Conservation (phyloP, 2,888 invertebrate species). For the Lottia scabra region DNA sequence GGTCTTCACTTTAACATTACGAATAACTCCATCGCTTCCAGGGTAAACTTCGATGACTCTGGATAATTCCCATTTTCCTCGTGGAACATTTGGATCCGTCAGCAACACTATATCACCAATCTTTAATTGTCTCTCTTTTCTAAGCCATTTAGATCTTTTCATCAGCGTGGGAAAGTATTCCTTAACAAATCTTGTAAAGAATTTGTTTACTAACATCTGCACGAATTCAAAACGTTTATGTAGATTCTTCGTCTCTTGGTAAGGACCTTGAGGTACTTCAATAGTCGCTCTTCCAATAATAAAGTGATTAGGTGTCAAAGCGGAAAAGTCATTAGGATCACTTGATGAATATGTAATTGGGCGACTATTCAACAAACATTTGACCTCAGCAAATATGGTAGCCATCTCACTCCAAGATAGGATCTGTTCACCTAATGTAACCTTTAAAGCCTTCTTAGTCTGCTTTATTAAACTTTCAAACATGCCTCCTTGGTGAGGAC, state of each 20-base stretch:
- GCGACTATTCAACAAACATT: constrained; percentile 20
- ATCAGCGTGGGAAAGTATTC: constrained; percentile 20
- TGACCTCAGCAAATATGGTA: constrained; percentile 14
- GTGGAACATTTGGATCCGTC: background rate
- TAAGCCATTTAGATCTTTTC: constrained; percentile 15
- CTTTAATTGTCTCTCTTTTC: constrained; percentile 9
- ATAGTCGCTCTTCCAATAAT: constrained; percentile 12
- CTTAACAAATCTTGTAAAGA: constrained; percentile 15
- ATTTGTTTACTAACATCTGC: constrained; percentile 14
- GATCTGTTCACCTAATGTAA: constrained; percentile 12
- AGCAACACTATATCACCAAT: constrained; percentile 19
- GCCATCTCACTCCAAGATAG: constrained; percentile 21
- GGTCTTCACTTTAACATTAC: constrained; percentile 10
- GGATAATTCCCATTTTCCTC: constrained; percentile 13
- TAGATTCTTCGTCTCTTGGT: constrained; percentile 4
- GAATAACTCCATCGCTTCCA: constrained; percentile 9
- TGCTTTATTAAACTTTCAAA: constrained; percentile 19
- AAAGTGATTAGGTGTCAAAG: constrained; percentile 26
- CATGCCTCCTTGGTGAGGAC: constrained; percentile 24
- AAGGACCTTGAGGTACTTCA: constrained; percentile 16
- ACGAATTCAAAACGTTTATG: constrained; percentile 21
- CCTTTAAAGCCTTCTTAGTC: constrained; percentile 13
- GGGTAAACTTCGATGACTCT: constrained; percentile 16
- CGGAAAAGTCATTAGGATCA: constrained; percentile 13
- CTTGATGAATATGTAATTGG: constrained; percentile 17